Percentiles rank a stretch among this genome's conserved stretches.
Conservation (phyloP, 1,140 invertebrate genomes). For the Listronotus oregonensis region DNA sequence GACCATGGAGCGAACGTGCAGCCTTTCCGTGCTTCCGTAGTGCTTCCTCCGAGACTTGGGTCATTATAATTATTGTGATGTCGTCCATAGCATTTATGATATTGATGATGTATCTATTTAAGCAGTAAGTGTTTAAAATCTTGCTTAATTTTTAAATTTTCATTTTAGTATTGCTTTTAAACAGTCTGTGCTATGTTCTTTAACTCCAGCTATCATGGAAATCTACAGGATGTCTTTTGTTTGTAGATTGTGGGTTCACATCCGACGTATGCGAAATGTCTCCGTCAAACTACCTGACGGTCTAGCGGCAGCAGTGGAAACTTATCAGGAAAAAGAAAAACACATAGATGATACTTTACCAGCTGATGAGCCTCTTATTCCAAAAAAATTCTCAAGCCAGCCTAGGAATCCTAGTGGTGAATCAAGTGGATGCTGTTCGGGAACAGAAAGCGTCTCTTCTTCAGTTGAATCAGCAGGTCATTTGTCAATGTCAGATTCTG, state of each 20-base stretch:
- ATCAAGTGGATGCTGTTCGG: conserved; percentile 64
- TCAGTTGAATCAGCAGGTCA: conserved; percentile 62
- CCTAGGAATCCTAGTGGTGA: conserved; percentile 58
- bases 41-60: not conserved
- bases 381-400: conserved; percentile 56
- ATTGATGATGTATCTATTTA: conserved; percentile 52
- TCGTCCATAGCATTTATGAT: conserved; percentile 45
- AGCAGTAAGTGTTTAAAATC: conserved; percentile 49
- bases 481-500: conserved; percentile 55
- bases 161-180: too few relatives aligned
- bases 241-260: conserved; percentile 13
- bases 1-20: conserved; percentile 58
- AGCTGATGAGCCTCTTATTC: conserved; percentile 43
- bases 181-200: too few relatives aligned
- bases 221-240: not conserved
- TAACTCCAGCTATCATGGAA: too few relatives aligned
- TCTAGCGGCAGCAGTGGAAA: conserved; percentile 49
- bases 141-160: too few relatives aligned
- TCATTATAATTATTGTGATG: conserved; percentile 44
- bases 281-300: conserved; percentile 64
- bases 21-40: conserved; percentile 34
- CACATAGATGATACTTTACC: conserved; percentile 32
- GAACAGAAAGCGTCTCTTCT: conserved; percentile 63
- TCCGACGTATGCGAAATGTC: conserved; percentile 58
- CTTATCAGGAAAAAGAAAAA: conserved; percentile 34